phyloP scores from a whole-genome alignment of 2,888 invertebrate genomes.

The Anarsia innoxiella region DNA sequence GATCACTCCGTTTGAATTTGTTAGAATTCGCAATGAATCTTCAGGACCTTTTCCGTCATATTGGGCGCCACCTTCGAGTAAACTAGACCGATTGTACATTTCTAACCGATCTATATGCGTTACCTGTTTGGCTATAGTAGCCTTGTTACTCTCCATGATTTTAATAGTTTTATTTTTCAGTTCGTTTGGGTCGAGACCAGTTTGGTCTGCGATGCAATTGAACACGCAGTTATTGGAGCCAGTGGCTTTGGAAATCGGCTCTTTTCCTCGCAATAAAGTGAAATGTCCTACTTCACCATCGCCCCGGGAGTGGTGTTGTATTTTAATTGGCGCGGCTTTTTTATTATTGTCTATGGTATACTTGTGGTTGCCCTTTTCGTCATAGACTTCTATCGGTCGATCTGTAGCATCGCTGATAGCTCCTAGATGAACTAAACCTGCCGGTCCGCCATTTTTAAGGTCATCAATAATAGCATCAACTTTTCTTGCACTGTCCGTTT shows the following conservation, averaged over 20 bases:
- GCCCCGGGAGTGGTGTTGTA: constrained; percentile 13
- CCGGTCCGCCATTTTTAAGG: constrained; percentile 8
- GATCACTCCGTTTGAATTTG: not conserved
- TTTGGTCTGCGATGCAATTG: constrained; percentile 7
- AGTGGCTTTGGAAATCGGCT: not conserved
- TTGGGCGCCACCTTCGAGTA: constrained; percentile 3
- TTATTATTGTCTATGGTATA: not conserved
- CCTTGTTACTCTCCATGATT: not conserved
- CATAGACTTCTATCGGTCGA: constrained; percentile 14
- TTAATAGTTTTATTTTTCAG: not conserved
- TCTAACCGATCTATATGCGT: constrained; percentile 4
- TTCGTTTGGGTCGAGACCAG: not conserved
- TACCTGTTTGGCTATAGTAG: not conserved
- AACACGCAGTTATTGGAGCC: not conserved
- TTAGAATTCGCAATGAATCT: not conserved
- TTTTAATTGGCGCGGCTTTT: constrained; percentile 9
- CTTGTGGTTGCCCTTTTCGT: constrained; percentile 9
- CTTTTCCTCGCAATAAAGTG: constrained; percentile 3
- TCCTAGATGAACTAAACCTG: constrained; percentile 11
- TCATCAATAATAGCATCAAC: constrained; percentile 7
- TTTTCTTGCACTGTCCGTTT: not conserved
- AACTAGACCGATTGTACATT: constrained; percentile 1
- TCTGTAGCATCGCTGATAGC: constrained; percentile 12
- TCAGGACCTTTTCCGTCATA: not conserved
- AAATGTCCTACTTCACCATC: constrained; percentile 10